Conservation (phyloP, 2,888 invertebrate species). For the Bombylius discolor region DNA sequence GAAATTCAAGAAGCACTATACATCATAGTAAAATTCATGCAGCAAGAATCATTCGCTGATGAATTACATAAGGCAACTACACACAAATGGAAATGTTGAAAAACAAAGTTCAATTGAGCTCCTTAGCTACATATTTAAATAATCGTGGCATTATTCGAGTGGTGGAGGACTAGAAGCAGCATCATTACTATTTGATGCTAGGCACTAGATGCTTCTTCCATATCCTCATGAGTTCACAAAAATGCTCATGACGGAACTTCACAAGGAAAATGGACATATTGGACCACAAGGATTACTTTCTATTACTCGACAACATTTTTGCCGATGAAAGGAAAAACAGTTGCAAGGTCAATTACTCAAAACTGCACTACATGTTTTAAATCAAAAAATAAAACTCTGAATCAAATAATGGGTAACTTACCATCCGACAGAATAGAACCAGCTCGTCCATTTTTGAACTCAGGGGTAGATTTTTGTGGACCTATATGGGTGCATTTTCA, state of each 20-base stretch:
- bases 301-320: slow-evolving; percentile 14
- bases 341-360: slow-evolving; percentile 9
- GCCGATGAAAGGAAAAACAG: slow-evolving; percentile 14
- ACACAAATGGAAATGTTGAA: background rate
- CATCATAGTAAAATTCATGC: too few relatives aligned
- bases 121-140: slow-evolving; percentile 14
- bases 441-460: slow-evolving; percentile 7
- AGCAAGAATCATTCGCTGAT: background rate
- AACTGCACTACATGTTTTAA: slow-evolving; percentile 13
- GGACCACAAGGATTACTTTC: slow-evolving; percentile 1
- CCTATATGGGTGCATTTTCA: too few relatives aligned
- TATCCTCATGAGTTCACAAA: slow-evolving; percentile 8
- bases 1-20: too few relatives aligned
- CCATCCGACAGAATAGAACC: slow-evolving; percentile 11
- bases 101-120: background rate
- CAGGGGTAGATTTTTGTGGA: slow-evolving; percentile 11
- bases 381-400: slow-evolving; percentile 6
- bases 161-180: slow-evolving; percentile 18
- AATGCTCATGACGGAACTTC: slow-evolving; percentile 8
- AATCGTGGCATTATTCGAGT: slow-evolving; percentile 18
- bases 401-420: slow-evolving; percentile 20
- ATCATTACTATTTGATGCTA: slow-evolving; percentile 11
- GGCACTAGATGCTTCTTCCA: slow-evolving; percentile 18
- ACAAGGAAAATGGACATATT: background rate
- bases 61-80: background rate